phyloP scores from a whole-genome alignment of 1,140 invertebrate species.

The Drosophila littoralis region DNA sequence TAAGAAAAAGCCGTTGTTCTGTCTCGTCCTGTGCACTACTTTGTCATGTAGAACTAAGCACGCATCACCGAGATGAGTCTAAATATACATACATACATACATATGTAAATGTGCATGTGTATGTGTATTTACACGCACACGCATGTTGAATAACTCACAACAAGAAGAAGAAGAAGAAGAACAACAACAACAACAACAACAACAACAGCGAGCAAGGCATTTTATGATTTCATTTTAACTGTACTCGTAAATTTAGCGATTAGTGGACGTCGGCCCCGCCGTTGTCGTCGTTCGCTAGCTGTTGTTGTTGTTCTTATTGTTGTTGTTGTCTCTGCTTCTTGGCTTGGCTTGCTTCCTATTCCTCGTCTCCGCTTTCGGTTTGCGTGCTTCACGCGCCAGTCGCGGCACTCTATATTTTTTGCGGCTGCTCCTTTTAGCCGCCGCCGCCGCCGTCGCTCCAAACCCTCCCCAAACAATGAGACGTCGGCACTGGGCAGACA shows the following conservation, averaged over 20 bases:
- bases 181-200: conserved; percentile 46
- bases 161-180: too few relatives aligned
- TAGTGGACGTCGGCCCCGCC: conserved; percentile 54
- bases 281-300: conserved; percentile 2
- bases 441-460: conserved; percentile 26
- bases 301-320: conserved; percentile 30
- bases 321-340: conserved; percentile 30
- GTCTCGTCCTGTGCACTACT: conserved; percentile 54
- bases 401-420: conserved; percentile 63
- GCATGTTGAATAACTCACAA: conserved; percentile 56
- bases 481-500: conserved; percentile 60
- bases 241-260: conserved; percentile 82
- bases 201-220: conserved; percentile 51
- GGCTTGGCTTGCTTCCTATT: conserved; percentile 33
- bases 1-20: not conserved
- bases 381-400: conserved; percentile 70
- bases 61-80: conserved; percentile 21
- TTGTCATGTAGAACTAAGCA: conserved; percentile 52
- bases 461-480: conserved; percentile 70
- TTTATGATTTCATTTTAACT: conserved; percentile 80
- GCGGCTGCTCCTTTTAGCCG: conserved; percentile 64
- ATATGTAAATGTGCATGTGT: conserved; percentile 13
- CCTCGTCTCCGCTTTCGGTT: conserved; percentile 41
- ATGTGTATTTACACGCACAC: not conserved
- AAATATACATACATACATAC: conserved; percentile 3